Conservation (phyloP, 2,888 invertebrate species). For the Oligia latruncula region DNA sequence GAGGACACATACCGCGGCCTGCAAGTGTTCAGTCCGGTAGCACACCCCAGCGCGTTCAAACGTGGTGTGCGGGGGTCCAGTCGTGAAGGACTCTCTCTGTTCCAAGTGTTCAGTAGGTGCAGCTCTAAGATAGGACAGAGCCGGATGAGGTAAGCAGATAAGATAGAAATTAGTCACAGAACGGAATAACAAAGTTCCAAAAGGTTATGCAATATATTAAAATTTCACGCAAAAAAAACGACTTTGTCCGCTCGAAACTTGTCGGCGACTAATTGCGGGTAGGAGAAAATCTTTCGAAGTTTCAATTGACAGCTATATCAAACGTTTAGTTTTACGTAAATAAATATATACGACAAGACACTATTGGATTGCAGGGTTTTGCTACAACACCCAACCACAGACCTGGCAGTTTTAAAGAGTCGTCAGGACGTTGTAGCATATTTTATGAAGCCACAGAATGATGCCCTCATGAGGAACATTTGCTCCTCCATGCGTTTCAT, state of each 20-base stretch:
- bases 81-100: constrained; percentile 94
- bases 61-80: constrained; percentile 89
- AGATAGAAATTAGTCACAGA: neutral
- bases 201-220: neutral
- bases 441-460: constrained; percentile 91
- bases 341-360: neutral
- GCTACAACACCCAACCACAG: constrained; percentile 93
- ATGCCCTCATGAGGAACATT: constrained; percentile 91
- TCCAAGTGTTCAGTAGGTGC: constrained; percentile 93
- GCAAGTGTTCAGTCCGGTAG: constrained; percentile 93
- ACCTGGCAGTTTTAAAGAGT: constrained; percentile 90
- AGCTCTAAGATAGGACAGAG: constrained; percentile 92
- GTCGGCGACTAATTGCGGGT: too few relatives aligned
- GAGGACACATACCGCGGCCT: constrained; percentile 93
- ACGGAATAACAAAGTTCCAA: neutral
- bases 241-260: neutral
- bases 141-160: constrained; percentile 89
- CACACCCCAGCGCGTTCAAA: constrained; percentile 94
- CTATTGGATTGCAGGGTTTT: constrained; percentile 89
- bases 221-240: neutral
- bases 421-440: constrained; percentile 93
- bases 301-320: neutral
- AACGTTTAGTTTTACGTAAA: neutral
- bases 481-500: constrained; percentile 91
- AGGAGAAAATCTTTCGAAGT: neutral